Percentiles rank a stretch among this genome's conserved stretches.
Conservation (phyloP, 2,888 invertebrate genomes). For the Shargacucullia verbasci region DNA sequence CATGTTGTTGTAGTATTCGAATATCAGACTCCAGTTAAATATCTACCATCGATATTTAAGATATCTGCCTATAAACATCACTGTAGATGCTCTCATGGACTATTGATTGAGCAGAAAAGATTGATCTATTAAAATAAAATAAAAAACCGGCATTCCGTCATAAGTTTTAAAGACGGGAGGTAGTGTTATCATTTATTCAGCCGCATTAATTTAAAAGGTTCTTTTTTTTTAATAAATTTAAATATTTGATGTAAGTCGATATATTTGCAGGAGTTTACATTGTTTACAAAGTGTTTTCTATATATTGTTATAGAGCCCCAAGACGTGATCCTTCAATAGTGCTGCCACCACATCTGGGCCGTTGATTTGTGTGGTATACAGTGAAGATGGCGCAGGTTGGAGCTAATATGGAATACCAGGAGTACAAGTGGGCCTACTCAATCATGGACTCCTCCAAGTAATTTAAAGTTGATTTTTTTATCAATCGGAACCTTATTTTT, state of each 20-base stretch:
- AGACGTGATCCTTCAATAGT: slow-evolving; percentile 43
- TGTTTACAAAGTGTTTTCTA: slow-evolving; percentile 12
- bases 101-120: slow-evolving; percentile 14
- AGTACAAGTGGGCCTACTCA: slow-evolving; percentile 96
- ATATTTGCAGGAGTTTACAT: slow-evolving; percentile 2
- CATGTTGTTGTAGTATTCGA: slow-evolving; percentile 56
- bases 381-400: slow-evolving; percentile 84
- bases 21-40: slow-evolving; percentile 46
- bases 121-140: slow-evolving; percentile 1
- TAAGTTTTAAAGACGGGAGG: slow-evolving; percentile 6
- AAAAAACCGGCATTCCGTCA: slow-evolving; percentile 14
- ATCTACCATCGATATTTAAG: slow-evolving; percentile 35
- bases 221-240: too few species aligned
- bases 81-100: slow-evolving; percentile 14
- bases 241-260: not conserved
- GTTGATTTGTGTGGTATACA: slow-evolving; percentile 47
- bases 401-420: slow-evolving; percentile 89
- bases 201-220: not conserved
- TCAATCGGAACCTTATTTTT: too few species aligned
- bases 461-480: slow-evolving; percentile 30
- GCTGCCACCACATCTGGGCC: slow-evolving; percentile 46
- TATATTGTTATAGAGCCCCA: slow-evolving; percentile 62
- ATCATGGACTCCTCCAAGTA: slow-evolving; percentile 98
- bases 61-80: slow-evolving; percentile 11
- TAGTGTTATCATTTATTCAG: slow-evolving; percentile 6